A percentile compares a stretch with the other conserved stretches of the same genome.
Evolutionary conservation across 1,140 invertebrate species (phyloP).

Genomic region (Drosophila lowei): DNA sequence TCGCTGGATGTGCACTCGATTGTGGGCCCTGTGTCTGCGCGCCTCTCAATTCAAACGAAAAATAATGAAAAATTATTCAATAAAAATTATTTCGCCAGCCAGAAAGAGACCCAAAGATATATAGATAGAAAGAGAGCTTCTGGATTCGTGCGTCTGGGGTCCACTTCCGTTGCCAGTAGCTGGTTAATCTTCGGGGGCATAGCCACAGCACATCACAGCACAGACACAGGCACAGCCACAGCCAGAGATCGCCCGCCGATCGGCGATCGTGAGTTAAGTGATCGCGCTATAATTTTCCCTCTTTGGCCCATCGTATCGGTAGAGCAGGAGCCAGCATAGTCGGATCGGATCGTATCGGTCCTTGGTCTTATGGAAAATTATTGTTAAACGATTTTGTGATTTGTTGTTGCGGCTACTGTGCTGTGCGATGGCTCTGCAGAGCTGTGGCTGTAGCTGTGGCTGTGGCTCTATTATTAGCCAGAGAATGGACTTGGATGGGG

Average conservation of each 20-base stretch:
- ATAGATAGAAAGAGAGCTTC: slow-evolving; percentile 23
- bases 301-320: slow-evolving; percentile 39
- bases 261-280: slow-evolving; percentile 82
- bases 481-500: slow-evolving; percentile 12
- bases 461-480: slow-evolving; percentile 63
- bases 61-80: slow-evolving; percentile 83
- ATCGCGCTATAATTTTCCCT: slow-evolving; percentile 83
- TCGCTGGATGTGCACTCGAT: slow-evolving; percentile 19
- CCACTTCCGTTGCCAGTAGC: slow-evolving; percentile 72
- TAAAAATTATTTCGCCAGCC: slow-evolving; percentile 80
- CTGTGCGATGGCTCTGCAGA: slow-evolving; percentile 26
- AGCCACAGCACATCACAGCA: no score
- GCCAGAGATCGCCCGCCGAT: slow-evolving; percentile 47
- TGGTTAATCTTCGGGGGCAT: slow-evolving; percentile 62
- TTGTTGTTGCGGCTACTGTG: slow-evolving; percentile 77
- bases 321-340: no score
- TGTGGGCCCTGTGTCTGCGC: slow-evolving; percentile 26
- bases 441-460: not conserved
- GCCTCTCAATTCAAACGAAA: slow-evolving; percentile 82
- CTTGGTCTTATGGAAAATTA: slow-evolving; percentile 70
- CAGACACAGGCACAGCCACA: no score
- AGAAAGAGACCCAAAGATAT: slow-evolving; percentile 31
- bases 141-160: slow-evolving; percentile 64
- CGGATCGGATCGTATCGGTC: slow-evolving; percentile 13
- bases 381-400: slow-evolving; percentile 82